These are phyloP conservation scores for Echeneis naucrates DNA, from an alignment of 2,797 vertebrate genomes.

Conservation along the genomic window DNA sequence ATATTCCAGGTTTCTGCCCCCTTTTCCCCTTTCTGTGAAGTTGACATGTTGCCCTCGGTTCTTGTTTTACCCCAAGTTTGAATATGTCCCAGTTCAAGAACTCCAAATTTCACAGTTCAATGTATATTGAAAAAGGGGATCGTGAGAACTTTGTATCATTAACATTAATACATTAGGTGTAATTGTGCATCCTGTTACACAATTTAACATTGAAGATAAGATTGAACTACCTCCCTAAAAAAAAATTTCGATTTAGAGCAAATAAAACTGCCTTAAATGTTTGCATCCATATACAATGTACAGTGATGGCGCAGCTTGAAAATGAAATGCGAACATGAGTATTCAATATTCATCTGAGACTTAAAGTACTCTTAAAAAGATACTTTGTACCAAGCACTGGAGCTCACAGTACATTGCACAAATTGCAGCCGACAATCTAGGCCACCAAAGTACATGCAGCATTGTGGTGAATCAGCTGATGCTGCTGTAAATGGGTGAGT, in stretches of 20 bases:
- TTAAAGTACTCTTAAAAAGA: constrained; percentile 16
- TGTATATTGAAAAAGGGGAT: constrained; percentile 3
- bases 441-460: constrained; percentile 35
- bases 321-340: constrained; percentile 8
- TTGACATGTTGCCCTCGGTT: constrained; percentile 26
- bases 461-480: constrained; percentile 45
- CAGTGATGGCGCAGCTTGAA: constrained; percentile 9
- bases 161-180: no score
- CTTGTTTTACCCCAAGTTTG: constrained; percentile 5
- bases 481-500: background rate
- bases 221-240: background rate
- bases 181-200: no score
- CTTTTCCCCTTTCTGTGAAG: constrained; percentile 18
- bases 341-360: constrained; percentile 20
- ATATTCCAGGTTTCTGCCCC: constrained; percentile 54
- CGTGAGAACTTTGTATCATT: no score
- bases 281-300: constrained; percentile 7
- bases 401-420: constrained; percentile 35
- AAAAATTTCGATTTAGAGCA: background rate
- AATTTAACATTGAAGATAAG: background rate
- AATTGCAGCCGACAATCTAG: constrained; percentile 50
- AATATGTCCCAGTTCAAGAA: background rate
- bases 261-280: background rate
- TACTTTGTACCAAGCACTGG: background rate
- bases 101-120: background rate